Evolutionary conservation across 2,888 invertebrate species (phyloP), one percentile per base, ranked within the genome.

Genomic region (Cryptus viduatorius): DNA sequence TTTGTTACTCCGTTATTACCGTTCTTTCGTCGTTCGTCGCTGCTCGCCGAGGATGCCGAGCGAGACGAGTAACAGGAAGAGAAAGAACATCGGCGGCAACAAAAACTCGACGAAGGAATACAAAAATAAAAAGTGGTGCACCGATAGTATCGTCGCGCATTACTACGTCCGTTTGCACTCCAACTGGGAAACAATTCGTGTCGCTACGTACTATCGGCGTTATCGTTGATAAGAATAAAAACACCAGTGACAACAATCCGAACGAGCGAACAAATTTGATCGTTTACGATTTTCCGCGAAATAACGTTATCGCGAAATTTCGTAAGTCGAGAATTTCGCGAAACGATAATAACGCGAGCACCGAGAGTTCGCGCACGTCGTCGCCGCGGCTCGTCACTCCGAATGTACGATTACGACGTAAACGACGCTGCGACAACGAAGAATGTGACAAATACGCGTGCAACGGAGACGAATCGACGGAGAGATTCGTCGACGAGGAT

Each of bases 41-140:
- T 14, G 16, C 29, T 24, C 78, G 37, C 31, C 61, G 71, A 79
- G 71, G 48, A 79, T 79, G 79, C 71, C 64, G 71, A 50, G 50
- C 37, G 48, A 14, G 67, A 14, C 8, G 16, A 31, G 50, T 10
- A 24, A 79, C 48, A 42, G 19, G 48, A 31, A 7, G 46, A 73
- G 37, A 56, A 48, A 19, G 53, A 53, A 16, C 19, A 71, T 10
- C 53, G 53, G 4, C 56, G 4, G 56, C 24, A 37, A 37, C 37
- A 37, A 37, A 37, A 37, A 37, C 37, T 24, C 46, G 53, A 12
- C 10, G 29, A 53, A 37, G 72, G 44, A 37, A 14, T 4, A 64
- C 14, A 19, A 31, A 5, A 67, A 46, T 16, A 65, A 65, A 65
- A 59, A 65, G 37, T 24, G 42, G 44, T 59, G 24, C 59, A 24